Evolutionary conservation across 2,113 vertebrate species (phyloP), one percentile per base, ranked within the genome.

Genomic region (Vidua chalybeata): DNA sequence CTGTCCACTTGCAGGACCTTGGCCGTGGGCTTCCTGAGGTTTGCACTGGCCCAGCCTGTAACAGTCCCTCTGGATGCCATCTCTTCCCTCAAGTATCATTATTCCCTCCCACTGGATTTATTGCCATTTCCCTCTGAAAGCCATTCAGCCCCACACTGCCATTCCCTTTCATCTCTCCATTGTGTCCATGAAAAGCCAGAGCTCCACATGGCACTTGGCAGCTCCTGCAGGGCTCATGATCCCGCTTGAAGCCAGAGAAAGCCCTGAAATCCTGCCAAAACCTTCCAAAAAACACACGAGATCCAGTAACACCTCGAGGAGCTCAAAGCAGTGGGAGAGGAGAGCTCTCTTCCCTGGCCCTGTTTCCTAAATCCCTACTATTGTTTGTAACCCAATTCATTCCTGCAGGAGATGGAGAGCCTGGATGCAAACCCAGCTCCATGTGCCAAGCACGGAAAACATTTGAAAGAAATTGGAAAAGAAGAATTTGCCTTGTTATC

Each of bases 371-470:
- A 87, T 49, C 59, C 35, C 39, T 21, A 15, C 59, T 64, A 35
- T 64, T 77, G 64, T 76, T 39, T 21, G 61, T 8, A 54, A 64
- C 26, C 7, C 46, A 27, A 30, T 54, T 73, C 49, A 30, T 23
- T 62, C 27, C n/a, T 21, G 10, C 2, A 0, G 46, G 68, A 48
- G 12, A 54, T 33, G 49, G 59, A 77, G 43, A 87, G 64, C 74
- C 52, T 72, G 82, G 78, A 67, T 2, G 2, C 37, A 58, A 76
- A 87, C n/a, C 31, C 63, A 56, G 48, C 37, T 45, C 43, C 20
- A 1, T 1, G 3, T 31, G 59, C 64, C 63, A 64, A 8, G 55
- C 24, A 67, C 0, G 0, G 21, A 43, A 55, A 79, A 77, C 0
- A 2, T 35, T 35, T 35, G 35, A 35, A 35, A 35, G 35, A 35